Percentiles rank a stretch among this genome's conserved stretches.
These are phyloP conservation scores for Leistus spinibarbis DNA, from an alignment of 2,888 invertebrate species.

Conservation along the genomic window DNA sequence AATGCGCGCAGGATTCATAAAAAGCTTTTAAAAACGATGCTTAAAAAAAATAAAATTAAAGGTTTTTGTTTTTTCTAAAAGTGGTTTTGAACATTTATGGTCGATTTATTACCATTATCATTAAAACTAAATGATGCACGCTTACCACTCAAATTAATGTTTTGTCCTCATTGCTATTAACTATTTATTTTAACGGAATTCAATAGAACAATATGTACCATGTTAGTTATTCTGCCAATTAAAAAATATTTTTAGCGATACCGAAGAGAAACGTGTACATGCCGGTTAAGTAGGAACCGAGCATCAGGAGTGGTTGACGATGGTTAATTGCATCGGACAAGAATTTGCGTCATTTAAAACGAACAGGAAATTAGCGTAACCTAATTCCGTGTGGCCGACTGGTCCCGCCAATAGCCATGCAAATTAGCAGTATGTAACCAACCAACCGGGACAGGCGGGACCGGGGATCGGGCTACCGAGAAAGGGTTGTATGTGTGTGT, in stretches of 20 bases:
- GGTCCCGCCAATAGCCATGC: slow-evolving; percentile 33
- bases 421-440: slow-evolving; percentile 32
- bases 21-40: neutral
- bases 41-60: neutral
- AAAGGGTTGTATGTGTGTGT: neutral
- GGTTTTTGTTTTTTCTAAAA: neutral
- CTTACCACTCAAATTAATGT: too few species aligned
- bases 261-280: neutral
- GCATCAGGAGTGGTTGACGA: neutral
- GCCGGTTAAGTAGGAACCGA: neutral
- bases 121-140: too few species aligned
- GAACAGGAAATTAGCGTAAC: slow-evolving; percentile 38
- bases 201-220: too few species aligned
- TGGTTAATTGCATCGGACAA: slow-evolving; percentile 33
- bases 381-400: slow-evolving; percentile 26
- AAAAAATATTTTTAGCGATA: neutral
- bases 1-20: neutral
- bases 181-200: too few species aligned
- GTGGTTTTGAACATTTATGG: neutral
- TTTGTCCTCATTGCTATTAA: too few species aligned
- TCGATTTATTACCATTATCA: too few species aligned
- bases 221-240: neutral
- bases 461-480: slow-evolving; percentile 6
- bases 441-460: slow-evolving; percentile 2
- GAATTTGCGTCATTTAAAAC: slow-evolving; percentile 37